Base-by-base conservation (phyloP, 2,888 invertebrate species). In the Drosophila greeni region DNA sequence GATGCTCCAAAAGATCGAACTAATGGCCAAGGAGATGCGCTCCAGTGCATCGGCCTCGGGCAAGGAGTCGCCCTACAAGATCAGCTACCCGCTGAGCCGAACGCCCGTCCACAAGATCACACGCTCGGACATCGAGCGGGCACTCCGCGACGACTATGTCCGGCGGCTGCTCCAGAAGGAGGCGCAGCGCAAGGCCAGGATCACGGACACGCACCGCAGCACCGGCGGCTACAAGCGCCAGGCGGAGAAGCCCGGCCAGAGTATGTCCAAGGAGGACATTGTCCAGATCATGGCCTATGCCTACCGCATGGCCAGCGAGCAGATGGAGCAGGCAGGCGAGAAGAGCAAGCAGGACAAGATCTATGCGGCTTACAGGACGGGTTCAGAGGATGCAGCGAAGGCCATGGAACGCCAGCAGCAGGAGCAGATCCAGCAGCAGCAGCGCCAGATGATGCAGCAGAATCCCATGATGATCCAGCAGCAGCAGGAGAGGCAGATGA, bases 91-190 rank as follows among this genome's bases (percentile, higher is more conserved):
- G 0, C 66, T 86, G 5, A 81, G 76, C 51, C 83, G 77, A 2
- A 85, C 86, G 1, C 87, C 86, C 0, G 74, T 86, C 1, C 81
- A 86, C 47, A 87, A 87, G 58, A 86, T 85, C 49, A 88, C 87
- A 0, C 76, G 82, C 5, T 73, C 79, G 0, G 87, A 87, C 33
- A 85, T 87, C 49, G 87, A 88, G 58, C 79, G 76, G 3, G 84
- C 86, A 0, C 56, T 87, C 7, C 85, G 82, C 5, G 87, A 87
- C 40, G 86, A 87, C 40, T 79, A 83, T 16, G 85, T 88, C 3
- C 83, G 75, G 1, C 84, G 81, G 14, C 58, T 87, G 58, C 51
- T 87, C 12, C 71, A 84, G 26, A 84, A 82, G 65, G 79, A 83
- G 51, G 76, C 78, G 1, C 75, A 79, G 23, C 69, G 74, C 6